Conservation (phyloP, 2,888 invertebrate genomes). For the Leptinotarsa juncta region DNA sequence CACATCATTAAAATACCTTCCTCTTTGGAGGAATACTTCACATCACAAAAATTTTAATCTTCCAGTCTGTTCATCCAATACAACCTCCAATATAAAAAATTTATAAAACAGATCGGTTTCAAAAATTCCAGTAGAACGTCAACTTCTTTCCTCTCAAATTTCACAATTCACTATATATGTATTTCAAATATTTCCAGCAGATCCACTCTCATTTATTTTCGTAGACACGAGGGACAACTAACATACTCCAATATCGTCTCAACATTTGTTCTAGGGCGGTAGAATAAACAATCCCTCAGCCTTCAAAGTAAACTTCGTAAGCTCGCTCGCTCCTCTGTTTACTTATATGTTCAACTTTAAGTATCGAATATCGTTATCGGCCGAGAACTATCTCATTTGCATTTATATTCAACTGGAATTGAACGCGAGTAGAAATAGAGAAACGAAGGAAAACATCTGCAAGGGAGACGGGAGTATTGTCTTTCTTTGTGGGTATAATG, state of each 20-base stretch:
- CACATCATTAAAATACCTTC: too few relatives aligned
- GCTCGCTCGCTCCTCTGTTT: slow-evolving; percentile 11
- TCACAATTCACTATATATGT: slow-evolving; percentile 2
- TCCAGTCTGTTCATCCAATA: too few relatives aligned
- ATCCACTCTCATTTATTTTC: slow-evolving; percentile 4
- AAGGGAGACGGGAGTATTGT: background rate
- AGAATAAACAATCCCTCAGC: slow-evolving; percentile 18
- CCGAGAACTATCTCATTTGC: slow-evolving; percentile 14
- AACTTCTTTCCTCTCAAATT: background rate
- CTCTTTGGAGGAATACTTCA: too few relatives aligned
- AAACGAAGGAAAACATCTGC: background rate
- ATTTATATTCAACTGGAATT: slow-evolving; percentile 6
- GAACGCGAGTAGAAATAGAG: background rate
- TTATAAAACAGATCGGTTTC: background rate
- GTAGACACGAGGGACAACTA: slow-evolving; percentile 3
- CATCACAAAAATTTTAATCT: too few relatives aligned
- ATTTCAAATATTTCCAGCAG: background rate
- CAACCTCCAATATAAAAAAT: too few relatives aligned
- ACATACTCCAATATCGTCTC: slow-evolving; percentile 14
- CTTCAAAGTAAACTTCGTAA: slow-evolving; percentile 12
- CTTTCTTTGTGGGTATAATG: background rate
- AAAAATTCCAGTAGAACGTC: background rate
- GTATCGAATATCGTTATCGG: slow-evolving; percentile 20
- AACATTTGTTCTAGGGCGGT: slow-evolving; percentile 17
- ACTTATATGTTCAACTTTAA: slow-evolving; percentile 17